A percentile compares a stretch with the other conserved stretches of the same genome.
These are phyloP conservation scores for Coregonus suidteri DNA, from an alignment of 2,797 vertebrate species.

Conservation along the genomic window DNA sequence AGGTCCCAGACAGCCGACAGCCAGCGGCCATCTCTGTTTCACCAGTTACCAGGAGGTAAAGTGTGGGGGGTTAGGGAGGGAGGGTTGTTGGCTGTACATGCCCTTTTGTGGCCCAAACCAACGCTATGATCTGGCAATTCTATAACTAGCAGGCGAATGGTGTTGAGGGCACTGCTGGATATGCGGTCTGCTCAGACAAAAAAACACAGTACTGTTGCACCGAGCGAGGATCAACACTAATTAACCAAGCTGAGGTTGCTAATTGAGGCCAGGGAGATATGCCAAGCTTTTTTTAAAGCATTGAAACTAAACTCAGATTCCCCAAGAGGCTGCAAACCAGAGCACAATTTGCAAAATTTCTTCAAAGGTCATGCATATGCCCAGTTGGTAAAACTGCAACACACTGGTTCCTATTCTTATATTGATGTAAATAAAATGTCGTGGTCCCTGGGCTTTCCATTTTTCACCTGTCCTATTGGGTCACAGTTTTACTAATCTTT, in stretches of 20 bases:
- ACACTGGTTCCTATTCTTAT: conserved; percentile 44
- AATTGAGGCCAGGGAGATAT: conserved; percentile 36
- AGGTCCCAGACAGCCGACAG: no score
- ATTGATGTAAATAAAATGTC: conserved; percentile 65
- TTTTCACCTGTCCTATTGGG: conserved; percentile 35
- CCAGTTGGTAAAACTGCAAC: conserved; percentile 34
- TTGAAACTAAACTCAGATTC: conserved; percentile 26
- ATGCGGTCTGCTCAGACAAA: conserved; percentile 45
- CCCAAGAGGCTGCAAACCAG: conserved; percentile 19
- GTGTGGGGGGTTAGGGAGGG: neutral
- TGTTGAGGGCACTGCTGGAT: conserved; percentile 9
- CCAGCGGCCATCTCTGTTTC: no score
- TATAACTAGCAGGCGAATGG: neutral
- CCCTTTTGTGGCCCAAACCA: conserved; percentile 61
- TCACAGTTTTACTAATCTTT: conserved; percentile 41
- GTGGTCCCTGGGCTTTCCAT: conserved; percentile 39
- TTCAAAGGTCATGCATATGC: conserved; percentile 41
- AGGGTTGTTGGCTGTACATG: conserved; percentile 17
- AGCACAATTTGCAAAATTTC: conserved; percentile 54
- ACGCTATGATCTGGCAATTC: conserved; percentile 16
- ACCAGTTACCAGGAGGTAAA: neutral
- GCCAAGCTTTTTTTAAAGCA: conserved; percentile 9
- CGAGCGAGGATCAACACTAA: conserved; percentile 1
- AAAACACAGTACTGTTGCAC: conserved; percentile 3
- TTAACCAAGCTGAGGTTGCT: no score